These are phyloP conservation scores for Drosophila ambigua DNA, from an alignment of 1,140 invertebrate genomes.

Conservation along the genomic window DNA sequence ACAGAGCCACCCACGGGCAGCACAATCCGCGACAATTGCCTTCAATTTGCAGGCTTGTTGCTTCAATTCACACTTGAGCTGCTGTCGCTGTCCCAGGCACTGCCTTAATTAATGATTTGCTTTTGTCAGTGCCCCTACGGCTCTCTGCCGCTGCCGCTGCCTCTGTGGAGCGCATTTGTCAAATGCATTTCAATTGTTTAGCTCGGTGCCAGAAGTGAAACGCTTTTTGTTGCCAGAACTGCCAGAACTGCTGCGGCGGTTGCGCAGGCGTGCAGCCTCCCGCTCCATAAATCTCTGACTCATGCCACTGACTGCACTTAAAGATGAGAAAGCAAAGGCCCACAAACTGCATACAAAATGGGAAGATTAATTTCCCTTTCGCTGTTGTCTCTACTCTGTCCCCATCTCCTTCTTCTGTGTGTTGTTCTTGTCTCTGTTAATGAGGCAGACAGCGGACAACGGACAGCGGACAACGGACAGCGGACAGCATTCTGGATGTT, in stretches of 20 bases:
- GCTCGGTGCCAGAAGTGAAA: slow-evolving; percentile 46
- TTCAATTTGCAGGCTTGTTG: slow-evolving; percentile 53
- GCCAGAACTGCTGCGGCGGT: slow-evolving; percentile 16
- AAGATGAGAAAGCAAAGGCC: slow-evolving; percentile 17
- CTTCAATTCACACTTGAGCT: slow-evolving; percentile 23
- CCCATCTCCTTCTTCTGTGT: slow-evolving; percentile 2
- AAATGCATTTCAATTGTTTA: slow-evolving; percentile 77
- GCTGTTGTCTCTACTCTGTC: slow-evolving; percentile 21
- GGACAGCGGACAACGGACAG: too few species aligned
- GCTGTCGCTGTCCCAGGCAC: slow-evolving; percentile 23
- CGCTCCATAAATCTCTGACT: slow-evolving; percentile 48
- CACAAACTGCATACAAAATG: slow-evolving; percentile 36
- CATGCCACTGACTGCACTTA: slow-evolving; percentile 35
- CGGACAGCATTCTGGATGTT: slow-evolving; percentile 43
- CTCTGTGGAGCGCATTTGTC: slow-evolving; percentile 38
- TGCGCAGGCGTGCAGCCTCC: slow-evolving; percentile 26
- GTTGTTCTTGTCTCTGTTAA: slow-evolving; percentile 51
- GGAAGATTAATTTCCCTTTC: slow-evolving; percentile 58
- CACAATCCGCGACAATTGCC: slow-evolving; percentile 66
- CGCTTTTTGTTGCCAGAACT: slow-evolving; percentile 17
- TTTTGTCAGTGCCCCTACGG: slow-evolving; percentile 33
- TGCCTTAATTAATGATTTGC: slow-evolving; percentile 53
- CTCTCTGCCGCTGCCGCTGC: too few species aligned
- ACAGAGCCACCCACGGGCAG: slow-evolving; percentile 15
- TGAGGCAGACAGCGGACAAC: slow-evolving; percentile 28